Conservation (phyloP, 2,797 vertebrate genomes). For the Taeniopygia guttata region DNA sequence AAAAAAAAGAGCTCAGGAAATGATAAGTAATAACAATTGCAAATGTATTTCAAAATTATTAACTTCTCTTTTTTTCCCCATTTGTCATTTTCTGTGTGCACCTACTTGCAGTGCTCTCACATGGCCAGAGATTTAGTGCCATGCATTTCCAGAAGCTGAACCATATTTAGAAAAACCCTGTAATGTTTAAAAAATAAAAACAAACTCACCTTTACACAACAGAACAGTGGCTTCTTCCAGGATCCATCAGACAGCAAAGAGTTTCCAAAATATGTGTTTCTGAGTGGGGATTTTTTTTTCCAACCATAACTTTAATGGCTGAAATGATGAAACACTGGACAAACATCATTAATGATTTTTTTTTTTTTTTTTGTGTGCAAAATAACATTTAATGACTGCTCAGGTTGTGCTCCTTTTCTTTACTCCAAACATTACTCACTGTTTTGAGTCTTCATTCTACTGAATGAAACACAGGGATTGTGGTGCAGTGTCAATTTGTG, state of each 20-base stretch:
- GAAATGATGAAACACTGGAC: neutral
- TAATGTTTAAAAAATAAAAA: neutral
- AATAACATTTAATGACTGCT: neutral
- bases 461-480: neutral
- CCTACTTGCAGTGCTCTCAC: neutral
- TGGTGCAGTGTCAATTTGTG: neutral
- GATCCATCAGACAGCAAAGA: neutral
- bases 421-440: neutral
- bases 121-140: neutral
- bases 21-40: neutral
- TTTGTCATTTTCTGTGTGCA: neutral
- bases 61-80: neutral
- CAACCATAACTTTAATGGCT: neutral
- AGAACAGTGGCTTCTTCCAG: neutral
- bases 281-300: neutral
- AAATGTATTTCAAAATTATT: neutral
- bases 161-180: neutral
- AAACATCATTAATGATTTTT: neutral
- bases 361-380: too few species aligned
- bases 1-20: neutral
- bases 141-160: neutral
- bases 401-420: neutral
- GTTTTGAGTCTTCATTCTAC: neutral
- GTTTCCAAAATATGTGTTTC: neutral
- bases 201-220: neutral